A percentile compares a stretch with the other conserved stretches of the same genome.
These are phyloP conservation scores for Drosophila paracracens DNA, from an alignment of 2,888 invertebrate species.

Conservation along the genomic window DNA sequence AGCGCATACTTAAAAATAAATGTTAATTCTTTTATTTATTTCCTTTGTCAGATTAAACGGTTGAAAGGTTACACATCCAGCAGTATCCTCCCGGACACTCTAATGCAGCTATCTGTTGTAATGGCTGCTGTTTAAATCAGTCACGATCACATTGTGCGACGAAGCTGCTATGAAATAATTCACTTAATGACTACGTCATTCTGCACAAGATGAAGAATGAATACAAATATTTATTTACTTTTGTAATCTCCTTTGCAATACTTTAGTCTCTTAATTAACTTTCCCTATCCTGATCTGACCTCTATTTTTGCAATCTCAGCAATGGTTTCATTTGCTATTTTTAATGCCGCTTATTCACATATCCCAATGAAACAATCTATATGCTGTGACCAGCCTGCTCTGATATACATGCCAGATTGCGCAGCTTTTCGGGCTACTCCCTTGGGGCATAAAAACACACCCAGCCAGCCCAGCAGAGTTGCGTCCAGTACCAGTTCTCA, in stretches of 20 bases:
- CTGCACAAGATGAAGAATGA: constrained; percentile 12
- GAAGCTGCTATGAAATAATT: constrained; percentile 46
- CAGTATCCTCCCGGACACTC: constrained; percentile 22
- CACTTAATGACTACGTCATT: constrained; percentile 41
- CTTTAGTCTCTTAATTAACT: background rate
- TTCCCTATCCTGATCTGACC: background rate
- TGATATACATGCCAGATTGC: constrained; percentile 49
- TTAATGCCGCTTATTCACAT: constrained; percentile 16
- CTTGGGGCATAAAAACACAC: constrained; percentile 65
- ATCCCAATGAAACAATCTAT: constrained; percentile 34
- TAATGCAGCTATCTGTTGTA: constrained; percentile 10
- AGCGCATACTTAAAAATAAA: constrained; percentile 77
- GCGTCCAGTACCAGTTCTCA: constrained; percentile 65
- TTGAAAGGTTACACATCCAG: constrained; percentile 68
- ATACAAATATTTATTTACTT: background rate
- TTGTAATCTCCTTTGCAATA: background rate
- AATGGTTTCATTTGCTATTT: background rate
- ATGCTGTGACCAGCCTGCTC: constrained; percentile 8
- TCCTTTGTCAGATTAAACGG: constrained; percentile 81
- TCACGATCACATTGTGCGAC: constrained; percentile 51
- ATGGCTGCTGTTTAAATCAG: constrained; percentile 57
- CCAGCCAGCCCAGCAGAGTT: constrained; percentile 16
- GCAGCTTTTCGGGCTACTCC: constrained; percentile 40
- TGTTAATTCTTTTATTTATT: constrained; percentile 82
- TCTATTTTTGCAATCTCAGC: background rate